These are phyloP conservation scores for Cotesia glomerata DNA, from an alignment of 1,140 invertebrate genomes.

Conservation along the genomic window DNA sequence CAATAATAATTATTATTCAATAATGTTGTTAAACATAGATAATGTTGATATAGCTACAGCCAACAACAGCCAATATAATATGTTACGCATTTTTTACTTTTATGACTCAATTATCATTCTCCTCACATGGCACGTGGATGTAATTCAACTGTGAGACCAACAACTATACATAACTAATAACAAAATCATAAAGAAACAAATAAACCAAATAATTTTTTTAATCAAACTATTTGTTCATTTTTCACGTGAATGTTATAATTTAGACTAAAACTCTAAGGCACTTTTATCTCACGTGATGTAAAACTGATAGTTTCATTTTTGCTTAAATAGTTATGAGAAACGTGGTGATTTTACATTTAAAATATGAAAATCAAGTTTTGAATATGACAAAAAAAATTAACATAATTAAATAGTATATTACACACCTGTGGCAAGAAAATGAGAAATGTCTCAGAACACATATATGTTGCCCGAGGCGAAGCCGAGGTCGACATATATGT, in stretches of 20 bases:
- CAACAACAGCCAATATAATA: constrained; percentile 44
- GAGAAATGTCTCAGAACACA: too few species aligned
- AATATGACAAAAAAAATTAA: constrained; percentile 3
- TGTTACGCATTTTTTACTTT: constrained; percentile 25
- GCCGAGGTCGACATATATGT: too few species aligned
- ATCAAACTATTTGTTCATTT: background rate
- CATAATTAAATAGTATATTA: too few species aligned
- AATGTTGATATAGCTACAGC: constrained; percentile 38
- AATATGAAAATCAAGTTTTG: background rate
- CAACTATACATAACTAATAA: constrained; percentile 4
- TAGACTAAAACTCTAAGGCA: constrained; percentile 39
- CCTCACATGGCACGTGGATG: constrained; percentile 44
- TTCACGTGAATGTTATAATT: constrained; percentile 20
- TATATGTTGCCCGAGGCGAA: too few species aligned
- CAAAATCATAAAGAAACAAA: background rate
- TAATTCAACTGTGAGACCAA: constrained; percentile 56
- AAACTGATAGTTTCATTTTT: background rate
- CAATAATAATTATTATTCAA: constrained; percentile 9
- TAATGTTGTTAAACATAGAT: constrained; percentile 18
- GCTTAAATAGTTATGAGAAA: too few species aligned
- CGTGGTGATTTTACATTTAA: background rate
- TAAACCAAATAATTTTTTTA: too few species aligned
- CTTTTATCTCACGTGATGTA: constrained; percentile 31
- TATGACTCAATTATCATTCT: constrained; percentile 14
- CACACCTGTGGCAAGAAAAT: too few species aligned